Evolutionary conservation across 2,797 vertebrate genomes (phyloP), one percentile per base, ranked within the genome.

Genomic region (Alcedo atthis): DNA sequence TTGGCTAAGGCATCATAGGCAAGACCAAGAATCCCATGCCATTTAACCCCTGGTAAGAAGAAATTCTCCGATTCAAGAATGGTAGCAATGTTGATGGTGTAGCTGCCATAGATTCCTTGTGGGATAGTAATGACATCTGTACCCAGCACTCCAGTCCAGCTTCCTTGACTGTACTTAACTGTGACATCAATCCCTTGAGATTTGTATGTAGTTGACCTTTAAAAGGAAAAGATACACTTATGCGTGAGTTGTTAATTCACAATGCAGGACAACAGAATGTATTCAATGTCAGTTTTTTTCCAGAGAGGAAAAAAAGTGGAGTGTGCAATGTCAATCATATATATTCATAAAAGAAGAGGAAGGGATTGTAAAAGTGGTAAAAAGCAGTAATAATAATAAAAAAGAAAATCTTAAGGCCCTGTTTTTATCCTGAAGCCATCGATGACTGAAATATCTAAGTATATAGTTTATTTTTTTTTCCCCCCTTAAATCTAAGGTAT

Each of bases 21-120:
- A 70, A 99, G 97, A 32, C 99, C 99, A 49, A 99, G 98, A 81
- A 99, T 99, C 64, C 99, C 99, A 3, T 99, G 99, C 99, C 99
- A 99, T 64, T 99, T 98, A 81, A 99, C 97, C 13, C 98, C 98
- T 8, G 98, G 98, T 69, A 99, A 96, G 93, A 99, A 99, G 97
- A 99, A 99, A 89, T 98, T 98, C 6, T 99, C 98, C 0, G 99
- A 99, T 37, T 98, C 96, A 40, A 98, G 95, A 96, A 99, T 99
- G 30, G 98, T 98, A 43, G 98, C 99, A 21, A 99, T 97, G 96
- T 99, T 99, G 92, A 99, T 96, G 9, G 77, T 93, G 81, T 98
- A 96, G 69, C 98, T 98, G 53, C 97, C 97, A 28, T 98, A 98
- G 77, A 98, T 98, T 71, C 98, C 99, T 45, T 98, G 98, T 2